Base-by-base conservation (phyloP, 2,888 invertebrate genomes). In the Drosophila picticornis region DNA sequence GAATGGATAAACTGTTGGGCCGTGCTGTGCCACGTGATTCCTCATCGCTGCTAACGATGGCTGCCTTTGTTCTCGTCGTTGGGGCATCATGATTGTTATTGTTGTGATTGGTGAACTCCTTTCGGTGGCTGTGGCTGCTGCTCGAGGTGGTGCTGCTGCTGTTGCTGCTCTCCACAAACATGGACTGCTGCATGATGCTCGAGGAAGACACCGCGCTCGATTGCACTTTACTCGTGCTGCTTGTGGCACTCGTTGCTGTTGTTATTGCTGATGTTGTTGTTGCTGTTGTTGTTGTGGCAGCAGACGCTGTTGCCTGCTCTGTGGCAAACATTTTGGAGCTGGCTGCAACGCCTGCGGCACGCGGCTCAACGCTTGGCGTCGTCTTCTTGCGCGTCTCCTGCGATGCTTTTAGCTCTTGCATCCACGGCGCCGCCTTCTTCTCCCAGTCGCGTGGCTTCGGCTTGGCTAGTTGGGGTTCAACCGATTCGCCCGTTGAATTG, bases 381-480 rank as follows among this genome's bases (percentile, higher is more conserved):
- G 89, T 80, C 83, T 93, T 93, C 73, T 93, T 93, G 65, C 93
- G 76, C 19, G 81, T 92, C 13, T 91, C 93, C 92, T 97, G 97
- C 88, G 96, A 96, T 77, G 96, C 94, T 91, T 97, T 97, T 79
- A 97, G 94, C 91, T 97, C 97, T 79, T 95, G 96, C 94, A 97
- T 96, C 97, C 97, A 97, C 0, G 97, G 97, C 55, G 96, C 96
- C 88, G 95, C 95, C 83, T 95, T 95, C 88, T 96, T 96, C 92
- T 96, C 96, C 95, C 96, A 96, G 85, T 96, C 96, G 19, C 96
- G 94, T 1, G 95, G 94, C 72, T 95, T 95, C 0, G 96, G 96
- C 83, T 95, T 95, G 16, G 95, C 95, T 90, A 95, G 89, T 56
- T 91, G 90, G 9, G 77, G 69, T 19, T 92, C 92, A 25, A 16